Percentiles rank a stretch among this genome's conserved stretches.
phyloP scores from a whole-genome alignment of 2,888 invertebrate species.

The Apodemia hepburni region DNA sequence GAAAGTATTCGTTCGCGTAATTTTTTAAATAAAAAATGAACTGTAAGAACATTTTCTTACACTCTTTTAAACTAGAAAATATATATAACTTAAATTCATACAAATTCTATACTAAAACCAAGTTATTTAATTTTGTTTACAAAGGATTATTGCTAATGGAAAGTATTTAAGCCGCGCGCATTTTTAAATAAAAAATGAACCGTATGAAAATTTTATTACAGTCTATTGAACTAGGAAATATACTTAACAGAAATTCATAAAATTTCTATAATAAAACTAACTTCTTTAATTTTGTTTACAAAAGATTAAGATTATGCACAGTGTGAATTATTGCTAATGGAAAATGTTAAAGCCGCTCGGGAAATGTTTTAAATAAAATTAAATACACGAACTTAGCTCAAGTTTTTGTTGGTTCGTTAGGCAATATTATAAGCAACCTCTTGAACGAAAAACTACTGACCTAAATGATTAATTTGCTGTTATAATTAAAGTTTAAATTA shows the following conservation, averaged over 20 bases:
- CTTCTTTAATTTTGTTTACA: slow-evolving; percentile 62
- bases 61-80: no score
- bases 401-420: slow-evolving; percentile 30
- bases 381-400: slow-evolving; percentile 25
- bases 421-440: slow-evolving; percentile 25
- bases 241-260: neutral
- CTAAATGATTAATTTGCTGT: slow-evolving; percentile 24
- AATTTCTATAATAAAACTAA: slow-evolving; percentile 28
- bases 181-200: no score
- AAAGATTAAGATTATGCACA: slow-evolving; percentile 53
- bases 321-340: slow-evolving; percentile 46
- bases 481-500: slow-evolving; percentile 7
- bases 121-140: no score
- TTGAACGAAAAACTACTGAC: slow-evolving; percentile 19
- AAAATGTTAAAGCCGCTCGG: slow-evolving; percentile 36
- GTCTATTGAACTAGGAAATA: no score
- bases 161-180: no score
- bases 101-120: no score
- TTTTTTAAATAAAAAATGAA: neutral
- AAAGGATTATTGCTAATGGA: no score
- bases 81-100: no score
- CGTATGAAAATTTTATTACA: no score
- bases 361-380: slow-evolving; percentile 30
- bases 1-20: no score
- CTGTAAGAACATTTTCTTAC: no score